Percentiles rank a stretch among this genome's conserved stretches.
Evolutionary conservation across 2,113 vertebrate genomes (phyloP).

Genomic region (Phodopus roborovskii): DNA sequence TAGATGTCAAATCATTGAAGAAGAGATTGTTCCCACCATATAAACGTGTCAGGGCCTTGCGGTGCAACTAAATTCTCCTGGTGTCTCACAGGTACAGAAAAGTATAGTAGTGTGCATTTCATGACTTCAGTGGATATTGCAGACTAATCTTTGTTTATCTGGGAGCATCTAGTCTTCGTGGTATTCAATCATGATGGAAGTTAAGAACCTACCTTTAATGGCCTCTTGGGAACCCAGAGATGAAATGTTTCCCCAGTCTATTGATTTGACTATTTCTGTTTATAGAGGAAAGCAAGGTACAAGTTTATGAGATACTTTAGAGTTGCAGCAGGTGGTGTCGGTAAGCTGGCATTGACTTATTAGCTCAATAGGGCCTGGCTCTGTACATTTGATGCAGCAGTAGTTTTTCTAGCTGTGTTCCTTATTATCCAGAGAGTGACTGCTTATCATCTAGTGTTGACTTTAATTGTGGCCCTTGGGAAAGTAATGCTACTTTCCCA

Average conservation of each 20-base stretch:
- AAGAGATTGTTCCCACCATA: not conserved
- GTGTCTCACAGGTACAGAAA: not conserved
- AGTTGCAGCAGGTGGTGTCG: not conserved
- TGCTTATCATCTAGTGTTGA: slow-evolving; percentile 4
- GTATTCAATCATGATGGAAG: slow-evolving; percentile 15
- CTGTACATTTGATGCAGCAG: not conserved
- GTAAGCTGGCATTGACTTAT: slow-evolving; percentile 45
- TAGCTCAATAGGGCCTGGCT: not conserved
- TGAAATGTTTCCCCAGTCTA: slow-evolving; percentile 11
- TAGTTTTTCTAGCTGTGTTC: not conserved
- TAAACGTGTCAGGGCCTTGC: not conserved
- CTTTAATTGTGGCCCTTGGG: not conserved
- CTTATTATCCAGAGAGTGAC: not conserved
- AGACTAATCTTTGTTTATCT: slow-evolving; percentile 11
- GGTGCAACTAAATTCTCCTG: not conserved
- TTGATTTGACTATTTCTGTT: slow-evolving; percentile 54
- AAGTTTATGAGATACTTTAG: not conserved
- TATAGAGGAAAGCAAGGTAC: not conserved
- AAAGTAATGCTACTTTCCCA: not conserved
- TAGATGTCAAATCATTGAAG: not conserved
- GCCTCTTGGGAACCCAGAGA: not conserved
- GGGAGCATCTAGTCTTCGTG: not conserved
- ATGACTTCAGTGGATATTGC: slow-evolving; percentile 6
- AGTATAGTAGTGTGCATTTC: not conserved
- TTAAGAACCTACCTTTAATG: slow-evolving; percentile 21